Evolutionary conservation across 2,888 invertebrate genomes (phyloP), one percentile per base, ranked within the genome.

Genomic region (Ommatoiulus sabulosus): DNA sequence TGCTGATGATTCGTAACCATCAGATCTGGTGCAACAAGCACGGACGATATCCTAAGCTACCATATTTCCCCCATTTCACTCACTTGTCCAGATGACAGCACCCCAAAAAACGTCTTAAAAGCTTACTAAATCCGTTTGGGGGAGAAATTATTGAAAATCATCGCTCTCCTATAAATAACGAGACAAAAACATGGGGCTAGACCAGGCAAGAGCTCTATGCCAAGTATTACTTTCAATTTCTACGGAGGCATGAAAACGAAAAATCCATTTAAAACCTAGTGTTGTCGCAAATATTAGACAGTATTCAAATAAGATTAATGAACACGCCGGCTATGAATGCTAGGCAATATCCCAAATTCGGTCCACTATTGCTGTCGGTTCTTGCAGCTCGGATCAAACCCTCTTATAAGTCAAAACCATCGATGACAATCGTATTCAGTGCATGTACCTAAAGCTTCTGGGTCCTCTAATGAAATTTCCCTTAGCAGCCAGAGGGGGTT

Each of bases 401-500:
- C 80, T 80, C 80, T 80, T 80, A 35, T 7, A 80, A 80, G 80
- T 80, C 80, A 80, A 43, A 43, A 80, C 80, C 80, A 80, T 80
- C 80, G 80, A 80, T 80, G 35, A 43, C 80, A 80, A 80, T 80
- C 80, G 80, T 80, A 80, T 80, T 80, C 80, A 80, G 80, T 24
- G 80, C 80, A 80, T 80, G 80, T 35, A 80, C 80, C 80, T 80
- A 80, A 35, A 80, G 80, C 80, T 80, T 80, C 80, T 80, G 80
- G 80, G 80, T 80, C 80, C 80, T 80, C 80, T 86, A 86, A 86
- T 86, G 86, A 86, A 86, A 86, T 86, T 86, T 86, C 86, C 86
- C 20, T 35, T 44, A 24, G 84, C 88, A 44, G 88, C 24, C 46
- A 85, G 88, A 85, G 88, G 88, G 85, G 86, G 72, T 88, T 88